A percentile compares a stretch with the other conserved stretches of the same genome.
phyloP scores from a whole-genome alignment of 1,140 invertebrate genomes.

The Drosophila punjabiensis region DNA sequence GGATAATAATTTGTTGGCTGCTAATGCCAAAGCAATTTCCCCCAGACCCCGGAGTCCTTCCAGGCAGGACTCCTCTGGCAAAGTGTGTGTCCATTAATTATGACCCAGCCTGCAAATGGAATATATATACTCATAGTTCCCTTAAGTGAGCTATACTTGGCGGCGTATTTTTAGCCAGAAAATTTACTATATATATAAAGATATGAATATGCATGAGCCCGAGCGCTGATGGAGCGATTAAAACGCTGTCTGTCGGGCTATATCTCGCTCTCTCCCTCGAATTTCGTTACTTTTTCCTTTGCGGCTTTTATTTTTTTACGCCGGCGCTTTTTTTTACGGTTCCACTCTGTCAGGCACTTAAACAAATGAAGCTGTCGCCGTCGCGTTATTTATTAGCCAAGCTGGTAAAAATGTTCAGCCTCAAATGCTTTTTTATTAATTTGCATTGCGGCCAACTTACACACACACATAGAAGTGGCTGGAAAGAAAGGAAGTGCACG shows the following conservation, averaged over 20 bases:
- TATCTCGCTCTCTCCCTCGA: constrained; percentile 13
- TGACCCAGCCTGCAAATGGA: constrained; percentile 27
- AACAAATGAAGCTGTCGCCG: constrained; percentile 80
- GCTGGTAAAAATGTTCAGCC: constrained; percentile 73
- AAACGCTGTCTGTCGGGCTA: constrained; percentile 16
- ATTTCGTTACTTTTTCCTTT: constrained; percentile 46
- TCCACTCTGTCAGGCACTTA: constrained; percentile 69
- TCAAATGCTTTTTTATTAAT: constrained; percentile 83
- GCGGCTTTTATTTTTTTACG: constrained; percentile 25
- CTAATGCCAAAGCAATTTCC: constrained; percentile 39
- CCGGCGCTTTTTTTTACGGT: constrained; percentile 23
- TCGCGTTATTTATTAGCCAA: constrained; percentile 77
- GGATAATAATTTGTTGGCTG: constrained; percentile 78
- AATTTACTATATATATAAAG: background rate
- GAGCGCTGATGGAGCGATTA: constrained; percentile 50
- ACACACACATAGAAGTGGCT: constrained; percentile 16
- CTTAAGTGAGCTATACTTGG: constrained; percentile 26
- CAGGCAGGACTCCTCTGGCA: background rate
- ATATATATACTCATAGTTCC: constrained; percentile 27
- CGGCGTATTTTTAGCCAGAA: constrained; percentile 9
- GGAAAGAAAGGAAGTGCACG: constrained; percentile 15
- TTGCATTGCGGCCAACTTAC: constrained; percentile 68
- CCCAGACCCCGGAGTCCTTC: background rate
- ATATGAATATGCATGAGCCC: constrained; percentile 28
- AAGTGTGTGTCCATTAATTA: constrained; percentile 43